Percentiles rank a stretch among this genome's conserved stretches.
Evolutionary conservation across 2,113 vertebrate genomes (phyloP).

Genomic region (Strix uralensis): DNA sequence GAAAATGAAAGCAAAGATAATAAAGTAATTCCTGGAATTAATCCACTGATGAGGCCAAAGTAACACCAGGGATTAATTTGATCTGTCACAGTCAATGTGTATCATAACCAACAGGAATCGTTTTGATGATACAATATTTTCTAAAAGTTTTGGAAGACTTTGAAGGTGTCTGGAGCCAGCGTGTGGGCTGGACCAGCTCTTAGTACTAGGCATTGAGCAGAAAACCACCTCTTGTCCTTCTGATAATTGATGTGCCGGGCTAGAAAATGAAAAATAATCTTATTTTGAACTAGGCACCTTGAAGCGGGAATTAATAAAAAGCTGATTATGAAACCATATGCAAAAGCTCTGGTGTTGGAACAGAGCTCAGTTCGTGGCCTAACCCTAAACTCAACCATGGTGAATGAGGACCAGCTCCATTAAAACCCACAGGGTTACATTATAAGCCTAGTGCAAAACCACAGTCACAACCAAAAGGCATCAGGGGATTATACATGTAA

Average conservation of each 20-base stretch:
- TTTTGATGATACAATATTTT: not conserved
- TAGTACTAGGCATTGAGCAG: not conserved
- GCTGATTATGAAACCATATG: not conserved
- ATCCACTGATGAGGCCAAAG: not conserved
- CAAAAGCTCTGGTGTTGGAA: not conserved
- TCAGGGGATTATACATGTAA: not conserved
- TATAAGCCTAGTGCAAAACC: not conserved
- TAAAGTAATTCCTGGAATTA: not conserved
- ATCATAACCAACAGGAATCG: not conserved
- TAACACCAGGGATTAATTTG: not conserved
- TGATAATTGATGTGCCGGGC: not conserved
- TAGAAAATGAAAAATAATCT: not conserved
- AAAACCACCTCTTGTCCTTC: not conserved
- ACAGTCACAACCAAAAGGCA: not conserved
- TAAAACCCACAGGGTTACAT: not conserved
- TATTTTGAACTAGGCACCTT: not conserved
- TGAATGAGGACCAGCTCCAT: not conserved
- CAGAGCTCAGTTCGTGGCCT: not conserved
- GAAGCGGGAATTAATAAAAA: constrained; percentile 13
- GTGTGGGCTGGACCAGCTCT: not conserved
- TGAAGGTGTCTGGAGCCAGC: not conserved
- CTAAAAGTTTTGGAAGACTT: not conserved
- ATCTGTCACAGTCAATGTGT: not conserved
- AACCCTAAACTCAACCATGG: not conserved
- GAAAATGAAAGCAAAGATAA: constrained; percentile 19